Percentiles rank a stretch among this genome's conserved stretches.
These are phyloP conservation scores for Conger conger DNA, from an alignment of 2,113 vertebrate species.

Conservation along the genomic window DNA sequence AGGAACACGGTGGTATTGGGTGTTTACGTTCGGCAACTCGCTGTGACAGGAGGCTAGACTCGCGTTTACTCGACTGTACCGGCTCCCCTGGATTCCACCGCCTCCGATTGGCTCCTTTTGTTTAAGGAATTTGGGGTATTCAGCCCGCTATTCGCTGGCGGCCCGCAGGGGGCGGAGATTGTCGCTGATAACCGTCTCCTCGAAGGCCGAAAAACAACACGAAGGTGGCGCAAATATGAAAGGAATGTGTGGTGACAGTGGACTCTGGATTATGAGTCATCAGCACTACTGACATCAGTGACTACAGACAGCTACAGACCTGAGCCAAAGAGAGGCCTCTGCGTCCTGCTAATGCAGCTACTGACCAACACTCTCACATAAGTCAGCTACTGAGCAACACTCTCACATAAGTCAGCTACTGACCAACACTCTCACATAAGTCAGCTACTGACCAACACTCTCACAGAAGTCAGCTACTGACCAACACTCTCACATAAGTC, in stretches of 20 bases:
- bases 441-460: too few relatives aligned
- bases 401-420: too few relatives aligned
- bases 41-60: neutral
- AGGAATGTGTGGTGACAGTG: neutral
- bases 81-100: neutral
- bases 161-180: too few relatives aligned
- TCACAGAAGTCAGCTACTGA: too few relatives aligned
- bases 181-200: neutral
- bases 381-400: too few relatives aligned
- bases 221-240: neutral
- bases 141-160: neutral
- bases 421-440: too few relatives aligned
- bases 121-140: neutral
- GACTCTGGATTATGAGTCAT: conserved; percentile 47
- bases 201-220: neutral
- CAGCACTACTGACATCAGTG: conserved; percentile 77
- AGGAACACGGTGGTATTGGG: neutral
- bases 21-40: neutral
- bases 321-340: conserved; percentile 46
- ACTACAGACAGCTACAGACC: conserved; percentile 75
- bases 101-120: neutral
- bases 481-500: too few relatives aligned
- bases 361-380: neutral
- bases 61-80: neutral
- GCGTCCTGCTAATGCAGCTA: neutral